Evolutionary conservation across 2,888 invertebrate species (phyloP).

Genomic region (Diloba caeruleocephala): DNA sequence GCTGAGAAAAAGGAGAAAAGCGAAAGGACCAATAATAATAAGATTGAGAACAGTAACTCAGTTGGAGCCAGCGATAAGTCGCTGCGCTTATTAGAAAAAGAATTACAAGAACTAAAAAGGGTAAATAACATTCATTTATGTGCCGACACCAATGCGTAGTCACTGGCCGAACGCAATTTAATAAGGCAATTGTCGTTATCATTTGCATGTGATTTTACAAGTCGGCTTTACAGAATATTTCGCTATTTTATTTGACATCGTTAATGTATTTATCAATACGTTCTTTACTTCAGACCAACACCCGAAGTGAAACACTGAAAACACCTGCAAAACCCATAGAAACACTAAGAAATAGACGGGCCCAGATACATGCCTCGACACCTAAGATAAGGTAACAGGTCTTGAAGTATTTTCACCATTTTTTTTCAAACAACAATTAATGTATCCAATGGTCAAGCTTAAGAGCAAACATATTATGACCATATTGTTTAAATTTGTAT

Average conservation of each 20-base stretch:
- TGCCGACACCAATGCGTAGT: too few species aligned
- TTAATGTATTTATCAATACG: too few species aligned
- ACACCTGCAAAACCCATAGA: constrained; percentile 67
- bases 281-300: constrained; percentile 71
- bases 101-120: constrained; percentile 89
- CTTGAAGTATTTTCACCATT: too few species aligned
- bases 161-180: too few species aligned
- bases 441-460: too few species aligned
- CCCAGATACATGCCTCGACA: constrained; percentile 77
- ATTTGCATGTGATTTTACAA: not conserved
- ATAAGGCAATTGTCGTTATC: not conserved
- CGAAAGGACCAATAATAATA: constrained; percentile 60
- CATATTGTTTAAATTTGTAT: too few species aligned
- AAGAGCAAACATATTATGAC: too few species aligned
- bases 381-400: constrained; percentile 78
- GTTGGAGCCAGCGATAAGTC: constrained; percentile 80
- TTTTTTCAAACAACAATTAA: too few species aligned
- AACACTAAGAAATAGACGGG: constrained; percentile 65
- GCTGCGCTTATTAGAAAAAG: constrained; percentile 87
- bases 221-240: too few species aligned
- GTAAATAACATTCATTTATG: constrained; percentile 59
- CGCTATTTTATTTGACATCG: too few species aligned
- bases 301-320: constrained; percentile 67
- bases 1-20: constrained; percentile 60
- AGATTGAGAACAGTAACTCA: constrained; percentile 65